Evolutionary conservation across 2,797 vertebrate species (phyloP).

Genomic region (Hafferia zeledoni): DNA sequence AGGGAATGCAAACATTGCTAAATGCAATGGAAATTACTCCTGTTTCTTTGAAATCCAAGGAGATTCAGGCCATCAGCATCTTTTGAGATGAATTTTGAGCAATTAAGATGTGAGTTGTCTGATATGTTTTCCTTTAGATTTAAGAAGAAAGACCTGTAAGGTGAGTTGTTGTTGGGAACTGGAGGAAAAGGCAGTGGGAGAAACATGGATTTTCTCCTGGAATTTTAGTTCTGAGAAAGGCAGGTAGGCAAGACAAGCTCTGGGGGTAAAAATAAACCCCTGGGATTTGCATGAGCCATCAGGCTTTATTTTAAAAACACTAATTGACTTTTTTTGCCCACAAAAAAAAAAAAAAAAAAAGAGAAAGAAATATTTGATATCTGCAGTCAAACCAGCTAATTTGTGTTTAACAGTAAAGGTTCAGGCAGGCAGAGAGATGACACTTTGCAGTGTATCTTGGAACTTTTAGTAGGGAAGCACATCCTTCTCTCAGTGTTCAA

Average conservation of each 20-base stretch:
- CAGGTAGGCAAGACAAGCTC: neutral
- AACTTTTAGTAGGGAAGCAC: neutral
- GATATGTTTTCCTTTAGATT: neutral
- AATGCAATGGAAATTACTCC: neutral
- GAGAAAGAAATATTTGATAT: neutral
- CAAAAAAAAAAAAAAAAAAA: neutral
- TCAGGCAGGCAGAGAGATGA: neutral
- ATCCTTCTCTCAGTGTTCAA: neutral
- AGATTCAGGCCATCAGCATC: neutral
- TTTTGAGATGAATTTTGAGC: neutral
- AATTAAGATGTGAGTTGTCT: neutral
- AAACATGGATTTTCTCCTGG: neutral
- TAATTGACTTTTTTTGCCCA: rapidly evolving
- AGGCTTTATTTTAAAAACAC: neutral
- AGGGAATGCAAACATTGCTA: neutral
- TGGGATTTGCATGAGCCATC: neutral
- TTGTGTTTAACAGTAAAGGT: neutral
- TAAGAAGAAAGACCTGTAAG: too few species aligned
- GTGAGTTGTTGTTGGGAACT: neutral
- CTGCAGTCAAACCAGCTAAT: neutral
- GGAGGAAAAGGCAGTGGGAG: neutral
- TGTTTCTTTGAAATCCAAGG: neutral
- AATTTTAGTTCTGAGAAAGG: neutral
- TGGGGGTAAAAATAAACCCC: neutral
- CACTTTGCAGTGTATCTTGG: neutral